Evolutionary conservation across 2,888 invertebrate species (phyloP), one percentile per base, ranked within the genome.

Genomic region (Chironomus riparius): DNA sequence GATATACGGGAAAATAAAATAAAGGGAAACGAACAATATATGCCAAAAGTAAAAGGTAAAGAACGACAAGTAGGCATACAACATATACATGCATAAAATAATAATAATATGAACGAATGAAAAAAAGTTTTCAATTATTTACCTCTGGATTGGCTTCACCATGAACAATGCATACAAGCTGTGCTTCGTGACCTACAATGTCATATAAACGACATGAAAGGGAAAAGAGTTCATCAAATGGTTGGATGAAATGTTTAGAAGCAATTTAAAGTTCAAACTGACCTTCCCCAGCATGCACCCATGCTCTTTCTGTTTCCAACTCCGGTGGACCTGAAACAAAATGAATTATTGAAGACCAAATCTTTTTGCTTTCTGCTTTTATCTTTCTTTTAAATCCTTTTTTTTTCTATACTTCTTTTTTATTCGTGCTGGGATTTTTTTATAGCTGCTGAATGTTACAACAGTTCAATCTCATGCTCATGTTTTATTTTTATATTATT

Each of bases 231-330:
- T 61, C 24, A 38, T 28, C 48, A 50, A 21, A 61, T 72, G 13
- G 13, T 28, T 12, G 56, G 18, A 62, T 72, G 18, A 72, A 56
- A 62, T 15, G 56, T 15, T 56, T 56, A 15, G n/a, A 15, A n/a
- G 18, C 13, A 61, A 13, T 38, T 56, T 62, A 10, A 28, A 28
- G 28, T 61, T 38, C n/a, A 12, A 15, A 28, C 24, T 72, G 61
- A 72, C 88, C 88, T 77, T 88, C 88, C 0, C 88, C 88, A 0
- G 87, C 87, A 80, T 88, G 88, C 1, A 88, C 86, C 87, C 87
- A 87, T 3, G 86, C 86, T 15, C 86, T 80, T 80, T 87, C 88
- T 79, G 87, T 87, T 3, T 86, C 86, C 68, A 88, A 88, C 80
- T 88, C 88, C 0, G 88, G 88, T 0, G 88, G 87, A 80, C 87